Conservation (phyloP, 2,797 vertebrate species). For the Dipus sagitta region DNA sequence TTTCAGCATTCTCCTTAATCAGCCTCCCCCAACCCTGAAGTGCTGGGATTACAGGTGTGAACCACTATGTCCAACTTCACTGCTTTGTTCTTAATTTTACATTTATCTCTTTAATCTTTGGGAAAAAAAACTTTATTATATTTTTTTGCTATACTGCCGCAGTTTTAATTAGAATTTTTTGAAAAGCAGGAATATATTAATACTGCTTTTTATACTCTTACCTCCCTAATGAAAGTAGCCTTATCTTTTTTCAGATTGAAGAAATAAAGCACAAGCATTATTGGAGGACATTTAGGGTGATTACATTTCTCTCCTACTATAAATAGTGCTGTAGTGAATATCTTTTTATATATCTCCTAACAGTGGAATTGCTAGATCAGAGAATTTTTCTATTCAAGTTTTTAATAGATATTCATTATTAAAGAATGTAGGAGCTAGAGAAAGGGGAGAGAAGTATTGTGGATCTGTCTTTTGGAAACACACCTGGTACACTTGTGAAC, state of each 20-base stretch:
- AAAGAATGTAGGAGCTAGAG: neutral
- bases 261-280: neutral
- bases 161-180: slow-evolving; percentile 60
- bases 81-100: neutral
- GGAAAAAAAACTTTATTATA: neutral
- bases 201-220: neutral
- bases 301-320: slow-evolving; percentile 29
- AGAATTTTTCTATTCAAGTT: slow-evolving; percentile 55
- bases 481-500: no score
- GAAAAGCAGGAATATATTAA: slow-evolving; percentile 30
- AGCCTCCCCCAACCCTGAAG: no score
- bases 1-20: no score
- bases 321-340: neutral
- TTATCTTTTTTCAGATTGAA: slow-evolving; percentile 55
- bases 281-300: slow-evolving; percentile 4
- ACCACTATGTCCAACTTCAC: no score
- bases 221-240: neutral
- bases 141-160: neutral
- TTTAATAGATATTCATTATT: slow-evolving; percentile 47
- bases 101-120: neutral
- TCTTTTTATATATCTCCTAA: slow-evolving; percentile 19
- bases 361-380: slow-evolving; percentile 47
- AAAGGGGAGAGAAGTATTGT: no score
- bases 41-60: no score
- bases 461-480: no score